Evolutionary conservation across 2,888 invertebrate genomes (phyloP), one percentile per base, ranked within the genome.

Genomic region (Ametastegia equiseti): DNA sequence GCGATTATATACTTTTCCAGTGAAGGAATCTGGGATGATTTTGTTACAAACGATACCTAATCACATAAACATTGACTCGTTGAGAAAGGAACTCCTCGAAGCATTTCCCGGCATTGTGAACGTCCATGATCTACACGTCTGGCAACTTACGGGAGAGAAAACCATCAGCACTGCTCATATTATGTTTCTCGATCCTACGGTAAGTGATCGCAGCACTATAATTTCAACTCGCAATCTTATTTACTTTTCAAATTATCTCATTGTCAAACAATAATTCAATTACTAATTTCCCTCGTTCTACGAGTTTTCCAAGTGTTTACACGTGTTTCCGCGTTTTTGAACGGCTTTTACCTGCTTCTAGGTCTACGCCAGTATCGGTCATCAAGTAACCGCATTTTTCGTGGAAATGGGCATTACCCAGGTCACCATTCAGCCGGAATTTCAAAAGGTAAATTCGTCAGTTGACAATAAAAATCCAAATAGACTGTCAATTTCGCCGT

Each of bases 1-100:
- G n/a, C n/a, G n/a, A n/a, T n/a, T n/a, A n/a, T n/a, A n/a, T n/a
- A n/a, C 13, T 83, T 86, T 92, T 92, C 57, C 92, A 98, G 97
- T 98, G 94, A 96, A 96, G 86, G 97, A 98, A 90, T 97, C 98
- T 13, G 96, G 97, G 4, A 92, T 97, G 80, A 97, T 98, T 87
- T 93, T 98, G 0, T 93, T 98, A 27, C 98, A 98, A 92, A 98
- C 98, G 0, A 98, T 98, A 82, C 98, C 98, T 0, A 96, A 95
- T 86, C 96, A 97, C 15, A 96, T 98, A 84, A 96, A 98, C 88
- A 95, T 97, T 63, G 94, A 95, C 84, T 93, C 93, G 9, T 93
- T 97, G 83, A 94, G 95, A 84, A 92, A 93, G 47, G 94, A 95
- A 84, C 89, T 97, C 57, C 89, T 94, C 0, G 91, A 93, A 80